Percentiles rank a stretch among this genome's conserved stretches.
Evolutionary conservation across 1,140 invertebrate genomes (phyloP).

Genomic region (Pemphigus obesinymphae): DNA sequence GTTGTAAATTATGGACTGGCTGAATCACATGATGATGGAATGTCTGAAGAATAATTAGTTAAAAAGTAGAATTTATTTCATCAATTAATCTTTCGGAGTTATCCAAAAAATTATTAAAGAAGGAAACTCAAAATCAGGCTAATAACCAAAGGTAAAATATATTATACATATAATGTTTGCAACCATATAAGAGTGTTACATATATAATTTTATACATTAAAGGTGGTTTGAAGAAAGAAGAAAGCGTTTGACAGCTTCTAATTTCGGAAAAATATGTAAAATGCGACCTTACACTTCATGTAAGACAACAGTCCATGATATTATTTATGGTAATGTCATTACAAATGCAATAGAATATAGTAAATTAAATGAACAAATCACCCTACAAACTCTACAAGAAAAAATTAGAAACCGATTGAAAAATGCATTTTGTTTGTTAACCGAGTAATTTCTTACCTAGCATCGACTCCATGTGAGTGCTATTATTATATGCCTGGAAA

Average conservation of each 20-base stretch:
- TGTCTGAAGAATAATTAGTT: not conserved
- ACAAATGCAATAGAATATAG: not conserved
- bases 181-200: no score
- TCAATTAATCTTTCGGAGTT: not conserved
- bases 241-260: not conserved
- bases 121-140: not conserved
- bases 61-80: not conserved
- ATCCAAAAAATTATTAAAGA: not conserved
- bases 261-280: not conserved
- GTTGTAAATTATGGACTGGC: not conserved
- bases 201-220: no score
- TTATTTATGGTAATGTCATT: not conserved
- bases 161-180: no score
- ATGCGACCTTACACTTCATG: slow-evolving; percentile 5
- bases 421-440: not conserved
- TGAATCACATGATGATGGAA: not conserved
- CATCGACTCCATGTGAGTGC: not conserved
- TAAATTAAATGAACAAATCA: not conserved
- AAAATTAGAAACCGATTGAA: not conserved
- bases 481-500: not conserved
- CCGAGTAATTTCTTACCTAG: not conserved
- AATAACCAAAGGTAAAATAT: no score
- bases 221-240: not conserved
- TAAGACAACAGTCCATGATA: not conserved
- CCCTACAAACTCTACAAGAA: not conserved